Percentiles rank a stretch among this genome's conserved stretches.
phyloP scores from a whole-genome alignment of 2,113 vertebrate species.

The Eretmochelys imbricata region DNA sequence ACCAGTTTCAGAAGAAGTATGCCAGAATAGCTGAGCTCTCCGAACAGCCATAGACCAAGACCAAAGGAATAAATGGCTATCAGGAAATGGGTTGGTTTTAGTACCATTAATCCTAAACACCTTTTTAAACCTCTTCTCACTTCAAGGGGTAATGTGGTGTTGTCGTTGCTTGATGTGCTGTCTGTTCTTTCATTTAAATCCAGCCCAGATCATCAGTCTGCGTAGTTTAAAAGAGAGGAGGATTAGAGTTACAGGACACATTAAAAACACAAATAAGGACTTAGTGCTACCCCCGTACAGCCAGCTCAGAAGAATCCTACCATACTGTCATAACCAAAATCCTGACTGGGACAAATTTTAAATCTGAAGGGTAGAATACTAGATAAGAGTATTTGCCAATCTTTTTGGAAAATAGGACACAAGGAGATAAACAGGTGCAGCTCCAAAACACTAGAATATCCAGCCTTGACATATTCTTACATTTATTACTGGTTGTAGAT shows the following conservation, averaged over 20 bases:
- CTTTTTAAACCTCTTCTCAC: background rate
- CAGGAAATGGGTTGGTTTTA: too few relatives aligned
- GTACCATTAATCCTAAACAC: too few relatives aligned
- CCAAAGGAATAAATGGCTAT: background rate
- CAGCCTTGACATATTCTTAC: background rate
- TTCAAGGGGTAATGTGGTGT: background rate
- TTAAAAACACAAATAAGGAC: background rate
- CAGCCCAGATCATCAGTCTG: background rate
- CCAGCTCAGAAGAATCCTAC: background rate
- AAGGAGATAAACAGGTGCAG: background rate
- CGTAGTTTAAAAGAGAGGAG: background rate
- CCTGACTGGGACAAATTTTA: background rate
- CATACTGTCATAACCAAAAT: background rate
- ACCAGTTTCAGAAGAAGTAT: background rate
- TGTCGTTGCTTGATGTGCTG: background rate
- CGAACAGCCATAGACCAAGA: background rate
- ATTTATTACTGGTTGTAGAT: background rate
- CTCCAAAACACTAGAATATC: background rate
- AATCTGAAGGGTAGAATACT: background rate
- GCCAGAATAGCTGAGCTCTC: background rate
- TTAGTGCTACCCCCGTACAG: background rate
- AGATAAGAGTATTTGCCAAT: background rate
- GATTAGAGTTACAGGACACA: background rate
- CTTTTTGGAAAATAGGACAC: background rate
- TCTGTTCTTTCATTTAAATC: background rate